phyloP scores from a whole-genome alignment of 2,888 invertebrate species.

The Lordiphosa andalusiaca region DNA sequence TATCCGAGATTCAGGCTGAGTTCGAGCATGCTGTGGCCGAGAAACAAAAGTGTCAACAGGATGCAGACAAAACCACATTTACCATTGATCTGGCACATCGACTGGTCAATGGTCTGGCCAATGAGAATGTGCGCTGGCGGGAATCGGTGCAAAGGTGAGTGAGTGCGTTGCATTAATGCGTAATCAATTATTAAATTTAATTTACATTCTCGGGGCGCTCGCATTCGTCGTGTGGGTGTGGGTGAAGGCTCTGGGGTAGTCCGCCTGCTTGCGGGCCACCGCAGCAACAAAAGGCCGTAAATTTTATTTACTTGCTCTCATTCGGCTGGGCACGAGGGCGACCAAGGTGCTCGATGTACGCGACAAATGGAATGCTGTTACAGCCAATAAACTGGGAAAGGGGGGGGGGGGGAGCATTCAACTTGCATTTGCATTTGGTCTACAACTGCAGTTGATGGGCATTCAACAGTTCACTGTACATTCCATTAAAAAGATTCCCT shows the following conservation, averaged over 20 bases:
- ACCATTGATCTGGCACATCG: conserved; percentile 96
- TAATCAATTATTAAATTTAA: conserved; percentile 74
- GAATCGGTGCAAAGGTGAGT: conserved; percentile 78
- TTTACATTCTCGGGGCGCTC: conserved; percentile 64
- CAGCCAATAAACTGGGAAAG: conserved; percentile 54
- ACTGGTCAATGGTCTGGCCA: conserved; percentile 94
- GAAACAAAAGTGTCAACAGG: conserved; percentile 94
- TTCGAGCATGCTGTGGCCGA: conserved; percentile 93
- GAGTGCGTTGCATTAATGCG: conserved; percentile 49
- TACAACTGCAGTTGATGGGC: conserved; percentile 53
- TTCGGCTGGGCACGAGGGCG: conserved; percentile 26
- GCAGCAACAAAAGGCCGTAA: conserved; percentile 67
- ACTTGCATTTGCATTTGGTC: conserved; percentile 26
- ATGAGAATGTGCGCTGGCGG: conserved; percentile 86
- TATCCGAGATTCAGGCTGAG: conserved; percentile 88
- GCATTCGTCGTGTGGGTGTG: conserved; percentile 40
- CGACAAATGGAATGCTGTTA: conserved; percentile 40
- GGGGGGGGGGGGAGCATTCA: neutral
- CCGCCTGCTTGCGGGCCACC: conserved; percentile 53
- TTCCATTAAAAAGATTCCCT: neutral
- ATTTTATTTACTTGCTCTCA: conserved; percentile 68
- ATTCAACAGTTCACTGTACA: conserved; percentile 20
- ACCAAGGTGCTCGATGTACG: conserved; percentile 2
- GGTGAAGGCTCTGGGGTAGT: conserved; percentile 11
- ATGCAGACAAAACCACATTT: conserved; percentile 93